phyloP scores from a whole-genome alignment of 37 sponge, comb jelly and placozoan species.

The Cladorhizidae sp. region DNA sequence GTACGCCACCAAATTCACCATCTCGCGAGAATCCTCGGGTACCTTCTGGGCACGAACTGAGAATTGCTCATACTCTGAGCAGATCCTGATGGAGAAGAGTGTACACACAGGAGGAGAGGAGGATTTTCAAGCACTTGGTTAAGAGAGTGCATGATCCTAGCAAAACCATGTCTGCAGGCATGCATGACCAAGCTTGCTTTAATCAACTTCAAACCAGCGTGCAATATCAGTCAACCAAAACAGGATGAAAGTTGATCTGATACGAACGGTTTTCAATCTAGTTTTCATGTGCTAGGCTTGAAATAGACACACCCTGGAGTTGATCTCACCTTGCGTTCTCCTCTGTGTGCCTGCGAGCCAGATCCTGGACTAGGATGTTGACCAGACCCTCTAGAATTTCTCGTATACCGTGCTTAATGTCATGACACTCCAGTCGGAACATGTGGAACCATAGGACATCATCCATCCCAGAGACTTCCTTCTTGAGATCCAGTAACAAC shows the following conservation, averaged over 20 bases:
- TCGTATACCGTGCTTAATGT: conserved; percentile 77
- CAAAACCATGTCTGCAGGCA: background rate
- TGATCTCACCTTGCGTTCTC: conserved; percentile 87
- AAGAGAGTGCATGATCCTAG: background rate
- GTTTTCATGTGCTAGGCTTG: no score
- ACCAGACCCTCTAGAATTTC: conserved; percentile 28
- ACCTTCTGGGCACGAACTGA: conserved; percentile 64
- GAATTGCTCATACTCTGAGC: conserved; percentile 83
- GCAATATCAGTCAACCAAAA: no score
- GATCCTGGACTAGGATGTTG: conserved; percentile 32
- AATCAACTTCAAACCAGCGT: no score
- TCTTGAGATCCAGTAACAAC: conserved; percentile 8
- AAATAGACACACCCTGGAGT: no score
- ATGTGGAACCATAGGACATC: conserved; percentile 69
- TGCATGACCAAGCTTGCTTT: background rate
- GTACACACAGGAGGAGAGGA: conserved; percentile 25
- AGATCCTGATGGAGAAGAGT: conserved; percentile 64
- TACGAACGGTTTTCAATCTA: no score
- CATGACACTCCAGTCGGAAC: conserved; percentile 82
- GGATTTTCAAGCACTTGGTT: background rate
- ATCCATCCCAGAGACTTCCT: conserved; percentile 9
- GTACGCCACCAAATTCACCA: conserved; percentile 87
- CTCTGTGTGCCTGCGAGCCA: conserved; percentile 59
- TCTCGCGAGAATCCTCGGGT: conserved; percentile 89
- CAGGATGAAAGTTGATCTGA: no score